These are phyloP conservation scores for Steinernema carpocapsae DNA, from an alignment of 2,888 invertebrate genomes.

Conservation along the genomic window DNA sequence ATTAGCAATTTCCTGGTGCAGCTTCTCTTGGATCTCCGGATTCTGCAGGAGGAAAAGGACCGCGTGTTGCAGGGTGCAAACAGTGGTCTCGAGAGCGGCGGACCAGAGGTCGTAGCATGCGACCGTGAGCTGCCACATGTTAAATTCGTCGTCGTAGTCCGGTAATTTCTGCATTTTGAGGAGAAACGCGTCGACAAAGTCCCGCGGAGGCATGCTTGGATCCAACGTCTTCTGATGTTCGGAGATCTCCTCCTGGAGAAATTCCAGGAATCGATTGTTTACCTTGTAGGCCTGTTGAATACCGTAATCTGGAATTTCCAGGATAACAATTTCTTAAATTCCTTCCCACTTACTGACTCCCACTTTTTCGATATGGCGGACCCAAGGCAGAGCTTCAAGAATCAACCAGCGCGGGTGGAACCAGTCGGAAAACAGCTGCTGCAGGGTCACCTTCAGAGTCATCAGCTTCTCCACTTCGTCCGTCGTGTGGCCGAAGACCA, in stretches of 20 bases:
- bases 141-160: background rate
- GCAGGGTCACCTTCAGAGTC: conserved; percentile 19
- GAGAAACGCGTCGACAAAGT: conserved; percentile 4
- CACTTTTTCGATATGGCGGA: background rate
- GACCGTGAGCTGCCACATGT: conserved; percentile 10
- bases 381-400: conserved; percentile 3
- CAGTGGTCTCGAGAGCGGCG: background rate
- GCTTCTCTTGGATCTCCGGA: conserved; percentile 6
- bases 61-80: conserved; percentile 13
- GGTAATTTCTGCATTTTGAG: background rate
- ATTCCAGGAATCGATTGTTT: conserved; percentile 1
- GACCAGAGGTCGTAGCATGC: conserved; percentile 25
- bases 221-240: conserved; percentile 2
- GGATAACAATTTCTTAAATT: background rate
- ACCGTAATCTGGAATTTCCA: conserved; percentile 3
- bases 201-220: background rate
- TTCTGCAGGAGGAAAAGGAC: conserved; percentile 19
- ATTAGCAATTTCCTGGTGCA: background rate
- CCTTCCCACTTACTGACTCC: background rate
- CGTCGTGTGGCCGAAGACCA: conserved; percentile 5
- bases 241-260: conserved; percentile 2
- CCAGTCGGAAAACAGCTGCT: conserved; percentile 19
- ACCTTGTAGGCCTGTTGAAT: background rate
- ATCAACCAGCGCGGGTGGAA: conserved; percentile 4
- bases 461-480: conserved; percentile 6